Evolutionary conservation across 2,797 vertebrate species (phyloP).

Genomic region (Myripristis jacobus): DNA sequence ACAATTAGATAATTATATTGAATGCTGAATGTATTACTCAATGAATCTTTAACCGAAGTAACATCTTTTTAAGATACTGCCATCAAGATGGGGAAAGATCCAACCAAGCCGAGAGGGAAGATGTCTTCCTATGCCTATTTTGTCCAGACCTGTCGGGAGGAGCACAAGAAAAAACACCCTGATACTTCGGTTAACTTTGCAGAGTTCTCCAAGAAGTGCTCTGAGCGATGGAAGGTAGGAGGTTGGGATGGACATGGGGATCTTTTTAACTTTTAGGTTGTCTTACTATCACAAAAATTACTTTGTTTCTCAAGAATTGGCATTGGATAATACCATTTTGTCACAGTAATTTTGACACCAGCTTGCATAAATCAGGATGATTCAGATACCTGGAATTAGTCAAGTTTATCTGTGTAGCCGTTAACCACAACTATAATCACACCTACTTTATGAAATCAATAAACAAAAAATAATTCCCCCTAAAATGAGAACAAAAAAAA

Average conservation of each 20-base stretch:
- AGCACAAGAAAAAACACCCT: slow-evolving; percentile 99
- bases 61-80: slow-evolving; percentile 59
- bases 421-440: not conserved
- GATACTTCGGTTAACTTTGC: slow-evolving; percentile 95
- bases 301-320: not conserved
- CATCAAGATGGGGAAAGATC: slow-evolving; percentile 94
- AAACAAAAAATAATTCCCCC: too few relatives aligned
- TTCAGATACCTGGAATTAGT: too few relatives aligned
- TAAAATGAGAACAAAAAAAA: too few relatives aligned
- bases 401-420: too few relatives aligned
- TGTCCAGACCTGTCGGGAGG: slow-evolving; percentile 97
- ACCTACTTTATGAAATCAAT: not conserved
- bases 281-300: not conserved
- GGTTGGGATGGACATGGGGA: slow-evolving; percentile 85
- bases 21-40: not conserved
- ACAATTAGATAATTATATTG: not conserved
- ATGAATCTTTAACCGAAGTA: not conserved
- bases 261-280: not conserved
- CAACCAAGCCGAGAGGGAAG: slow-evolving; percentile 96
- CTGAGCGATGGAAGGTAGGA: slow-evolving; percentile 96
- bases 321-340: too few relatives aligned
- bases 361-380: too few relatives aligned
- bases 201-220: slow-evolving; percentile 99
- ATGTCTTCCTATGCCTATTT: slow-evolving; percentile 99
- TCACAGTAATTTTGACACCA: too few relatives aligned